Percentiles rank a stretch among this genome's conserved stretches.
These are phyloP conservation scores for Neotoxoptera formosana DNA, from an alignment of 1,140 invertebrate species.

Conservation along the genomic window DNA sequence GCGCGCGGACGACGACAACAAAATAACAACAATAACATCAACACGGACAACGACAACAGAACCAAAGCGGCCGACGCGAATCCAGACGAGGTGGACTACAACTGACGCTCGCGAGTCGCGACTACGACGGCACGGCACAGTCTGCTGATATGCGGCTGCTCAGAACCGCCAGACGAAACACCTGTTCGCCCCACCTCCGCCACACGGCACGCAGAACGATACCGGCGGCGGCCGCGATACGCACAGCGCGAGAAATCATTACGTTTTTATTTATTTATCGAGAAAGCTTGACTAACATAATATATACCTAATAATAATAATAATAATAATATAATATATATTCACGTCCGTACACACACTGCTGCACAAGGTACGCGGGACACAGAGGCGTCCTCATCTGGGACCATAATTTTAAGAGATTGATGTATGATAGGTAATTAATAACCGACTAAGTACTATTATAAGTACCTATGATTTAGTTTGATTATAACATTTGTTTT, in stretches of 20 bases:
- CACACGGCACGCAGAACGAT: background rate
- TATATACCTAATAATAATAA: background rate
- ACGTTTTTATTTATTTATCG: conserved; percentile 35
- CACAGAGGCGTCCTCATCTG: background rate
- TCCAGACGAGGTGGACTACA: conserved; percentile 21
- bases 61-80: conserved; percentile 1
- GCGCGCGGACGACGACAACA: background rate
- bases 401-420: too few relatives aligned
- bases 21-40: background rate
- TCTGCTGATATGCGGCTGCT: conserved; percentile 3
- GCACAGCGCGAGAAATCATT: conserved; percentile 25
- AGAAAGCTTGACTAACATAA: conserved; percentile 36
- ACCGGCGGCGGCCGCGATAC: conserved; percentile 17
- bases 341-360: background rate
- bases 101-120: conserved; percentile 22
- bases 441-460: too few relatives aligned
- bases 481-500: background rate
- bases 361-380: background rate
- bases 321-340: too few relatives aligned
- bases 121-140: conserved; percentile 18
- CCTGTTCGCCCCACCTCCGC: conserved; percentile 46
- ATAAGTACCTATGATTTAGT: too few relatives aligned
- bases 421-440: too few relatives aligned
- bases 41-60: background rate
- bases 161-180: conserved; percentile 44